These are phyloP conservation scores for Notarius lentiginosus DNA, from an alignment of 2,113 vertebrate genomes.

Conservation along the genomic window DNA sequence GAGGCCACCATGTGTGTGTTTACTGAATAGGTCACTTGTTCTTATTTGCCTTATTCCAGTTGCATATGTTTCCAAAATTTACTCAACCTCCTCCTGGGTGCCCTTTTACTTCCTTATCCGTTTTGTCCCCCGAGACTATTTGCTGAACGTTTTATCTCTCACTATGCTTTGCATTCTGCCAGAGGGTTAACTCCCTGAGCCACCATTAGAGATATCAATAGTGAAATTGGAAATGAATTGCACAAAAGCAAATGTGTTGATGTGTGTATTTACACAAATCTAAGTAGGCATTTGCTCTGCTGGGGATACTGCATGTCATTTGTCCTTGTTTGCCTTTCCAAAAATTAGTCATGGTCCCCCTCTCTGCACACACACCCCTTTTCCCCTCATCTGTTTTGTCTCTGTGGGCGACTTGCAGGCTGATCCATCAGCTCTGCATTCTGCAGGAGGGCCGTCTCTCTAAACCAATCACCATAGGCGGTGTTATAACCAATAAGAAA, in stretches of 20 bases:
- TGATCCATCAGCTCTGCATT: conserved; percentile 16
- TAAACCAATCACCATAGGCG: conserved; percentile 19
- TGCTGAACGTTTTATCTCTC: neutral
- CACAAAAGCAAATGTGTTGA: neutral
- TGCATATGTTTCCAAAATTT: neutral
- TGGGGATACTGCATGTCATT: conserved; percentile 7
- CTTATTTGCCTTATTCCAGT: neutral
- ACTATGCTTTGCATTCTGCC: neutral
- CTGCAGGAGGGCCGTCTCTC: conserved; percentile 29
- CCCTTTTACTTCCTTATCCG: neutral
- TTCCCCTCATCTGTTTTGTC: neutral
- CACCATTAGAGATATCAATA: neutral
- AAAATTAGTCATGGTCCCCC: conserved; percentile 7
- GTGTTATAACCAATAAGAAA: conserved; percentile 21
- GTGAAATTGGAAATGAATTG: neutral
- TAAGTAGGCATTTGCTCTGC: neutral
- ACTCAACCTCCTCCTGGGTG: neutral
- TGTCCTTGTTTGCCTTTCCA: conserved; percentile 25
- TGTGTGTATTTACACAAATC: conserved; percentile 1
- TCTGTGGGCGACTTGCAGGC: conserved; percentile 4
- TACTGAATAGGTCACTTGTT: neutral
- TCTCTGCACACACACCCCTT: neutral
- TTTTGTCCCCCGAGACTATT: neutral
- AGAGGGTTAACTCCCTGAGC: neutral
- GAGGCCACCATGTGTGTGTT: neutral